phyloP scores from a whole-genome alignment of 2,797 vertebrate species.

The Peromyscus nudipes region DNA sequence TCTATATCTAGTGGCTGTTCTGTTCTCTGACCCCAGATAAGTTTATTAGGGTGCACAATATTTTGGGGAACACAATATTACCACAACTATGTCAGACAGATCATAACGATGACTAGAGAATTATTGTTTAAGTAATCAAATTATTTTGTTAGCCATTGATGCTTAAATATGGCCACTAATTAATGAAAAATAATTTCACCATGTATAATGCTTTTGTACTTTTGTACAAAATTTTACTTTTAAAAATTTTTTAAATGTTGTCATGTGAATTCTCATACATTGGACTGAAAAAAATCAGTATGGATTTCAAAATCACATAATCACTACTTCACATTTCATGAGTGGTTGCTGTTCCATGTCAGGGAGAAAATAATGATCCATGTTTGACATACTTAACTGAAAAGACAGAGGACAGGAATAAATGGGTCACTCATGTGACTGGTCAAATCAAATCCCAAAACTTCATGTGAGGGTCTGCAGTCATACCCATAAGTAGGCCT shows the following conservation, averaged over 20 bases:
- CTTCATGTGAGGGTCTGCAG: not conserved
- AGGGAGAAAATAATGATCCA: not conserved
- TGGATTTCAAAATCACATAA: slow-evolving; percentile 37
- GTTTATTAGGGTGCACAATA: no score
- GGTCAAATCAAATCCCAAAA: not conserved
- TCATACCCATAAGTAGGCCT: not conserved
- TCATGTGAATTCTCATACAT: not conserved
- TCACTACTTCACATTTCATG: not conserved
- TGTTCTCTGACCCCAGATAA: no score
- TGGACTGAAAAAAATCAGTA: not conserved
- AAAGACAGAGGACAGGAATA: not conserved
- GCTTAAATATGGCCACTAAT: slow-evolving; percentile 43
- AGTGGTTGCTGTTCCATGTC: not conserved
- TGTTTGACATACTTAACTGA: not conserved
- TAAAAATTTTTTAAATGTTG: slow-evolving; percentile 31
- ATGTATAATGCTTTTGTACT: not conserved
- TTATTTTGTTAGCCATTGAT: slow-evolving; percentile 38
- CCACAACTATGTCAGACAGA: not conserved
- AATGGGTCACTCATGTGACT: not conserved
- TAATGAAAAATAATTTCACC: slow-evolving; percentile 37
- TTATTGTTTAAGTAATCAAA: slow-evolving; percentile 34
- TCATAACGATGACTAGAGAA: not conserved
- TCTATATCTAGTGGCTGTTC: no score
- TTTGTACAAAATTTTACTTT: not conserved
- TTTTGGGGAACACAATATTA: no score